Conservation (phyloP, 2,888 invertebrate species). For the Diogma glabrata region DNA sequence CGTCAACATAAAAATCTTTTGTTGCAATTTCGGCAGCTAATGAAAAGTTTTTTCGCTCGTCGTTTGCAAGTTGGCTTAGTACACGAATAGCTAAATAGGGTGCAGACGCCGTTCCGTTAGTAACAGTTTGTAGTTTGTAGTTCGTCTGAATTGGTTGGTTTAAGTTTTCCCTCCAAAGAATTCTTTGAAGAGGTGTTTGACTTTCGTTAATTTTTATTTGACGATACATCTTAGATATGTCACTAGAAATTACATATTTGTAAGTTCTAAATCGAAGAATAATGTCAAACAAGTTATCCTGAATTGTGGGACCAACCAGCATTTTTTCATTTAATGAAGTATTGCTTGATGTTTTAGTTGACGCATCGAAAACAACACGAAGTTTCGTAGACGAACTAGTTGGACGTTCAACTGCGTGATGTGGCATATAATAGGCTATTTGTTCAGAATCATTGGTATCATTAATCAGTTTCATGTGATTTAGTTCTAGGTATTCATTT, state of each 20-base stretch:
- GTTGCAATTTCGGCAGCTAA: too few species aligned
- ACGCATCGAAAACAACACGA: constrained; percentile 15
- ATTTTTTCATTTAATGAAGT: constrained; percentile 14
- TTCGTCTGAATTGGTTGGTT: constrained; percentile 24
- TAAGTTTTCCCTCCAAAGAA: not conserved
- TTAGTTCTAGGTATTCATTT: too few species aligned
- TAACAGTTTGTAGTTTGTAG: constrained; percentile 26
- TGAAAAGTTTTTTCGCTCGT: too few species aligned
- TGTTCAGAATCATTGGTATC: too few species aligned
- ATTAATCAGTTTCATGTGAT: constrained; percentile 9
- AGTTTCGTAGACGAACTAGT: too few species aligned
- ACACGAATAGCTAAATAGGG: constrained; percentile 1
- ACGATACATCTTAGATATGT: too few species aligned
- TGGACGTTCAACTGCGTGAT: too few species aligned
- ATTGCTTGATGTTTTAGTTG: constrained; percentile 6
- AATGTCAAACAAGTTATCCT: constrained; percentile 11
- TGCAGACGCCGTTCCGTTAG: constrained; percentile 10
- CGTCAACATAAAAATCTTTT: not conserved
- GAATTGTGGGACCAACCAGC: constrained; percentile 14
- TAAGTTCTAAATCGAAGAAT: too few species aligned
- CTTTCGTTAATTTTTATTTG: constrained; percentile 1
- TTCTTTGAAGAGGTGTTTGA: not conserved
- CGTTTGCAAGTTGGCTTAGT: constrained; percentile 11
- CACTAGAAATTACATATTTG: too few species aligned
- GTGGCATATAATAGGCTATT: constrained; percentile 13